phyloP scores from a whole-genome alignment of 2,113 vertebrate species.

The Tauraco erythrolophus region DNA sequence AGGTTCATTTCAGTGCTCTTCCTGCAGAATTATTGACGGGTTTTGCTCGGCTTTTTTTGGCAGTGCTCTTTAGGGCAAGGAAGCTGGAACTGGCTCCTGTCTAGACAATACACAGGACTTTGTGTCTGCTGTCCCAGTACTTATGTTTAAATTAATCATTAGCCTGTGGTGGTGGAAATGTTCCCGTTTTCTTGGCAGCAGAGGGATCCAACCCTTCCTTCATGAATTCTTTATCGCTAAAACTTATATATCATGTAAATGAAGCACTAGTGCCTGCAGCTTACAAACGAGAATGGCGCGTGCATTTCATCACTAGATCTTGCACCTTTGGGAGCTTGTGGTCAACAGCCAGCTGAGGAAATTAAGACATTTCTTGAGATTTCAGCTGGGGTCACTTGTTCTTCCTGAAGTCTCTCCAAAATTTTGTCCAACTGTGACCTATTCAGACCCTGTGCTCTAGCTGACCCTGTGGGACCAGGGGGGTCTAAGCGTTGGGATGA shows the following conservation, averaged over 20 bases:
- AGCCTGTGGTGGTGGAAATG: not conserved
- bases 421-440: not conserved
- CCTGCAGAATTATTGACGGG: not conserved
- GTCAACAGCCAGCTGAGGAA: not conserved
- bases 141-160: conserved; percentile 22
- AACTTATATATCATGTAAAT: conserved; percentile 8
- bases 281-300: accelerated
- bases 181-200: not conserved
- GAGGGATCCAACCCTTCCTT: not conserved
- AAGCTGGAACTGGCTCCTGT: not conserved
- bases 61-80: not conserved
- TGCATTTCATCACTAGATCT: not conserved
- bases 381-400: not conserved
- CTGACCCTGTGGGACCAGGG: accelerated
- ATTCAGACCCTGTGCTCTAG: not conserved
- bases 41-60: not conserved
- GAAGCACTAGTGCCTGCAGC: not conserved
- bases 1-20: not conserved
- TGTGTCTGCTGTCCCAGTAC: not conserved
- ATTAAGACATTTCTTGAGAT: not conserved
- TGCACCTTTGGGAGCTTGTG: not conserved
- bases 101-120: not conserved
- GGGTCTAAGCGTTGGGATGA: not conserved
- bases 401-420: not conserved
- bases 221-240: conserved; percentile 42